Evolutionary conservation across 2,797 vertebrate species (phyloP).

Genomic region (Psittacula derbiana): DNA sequence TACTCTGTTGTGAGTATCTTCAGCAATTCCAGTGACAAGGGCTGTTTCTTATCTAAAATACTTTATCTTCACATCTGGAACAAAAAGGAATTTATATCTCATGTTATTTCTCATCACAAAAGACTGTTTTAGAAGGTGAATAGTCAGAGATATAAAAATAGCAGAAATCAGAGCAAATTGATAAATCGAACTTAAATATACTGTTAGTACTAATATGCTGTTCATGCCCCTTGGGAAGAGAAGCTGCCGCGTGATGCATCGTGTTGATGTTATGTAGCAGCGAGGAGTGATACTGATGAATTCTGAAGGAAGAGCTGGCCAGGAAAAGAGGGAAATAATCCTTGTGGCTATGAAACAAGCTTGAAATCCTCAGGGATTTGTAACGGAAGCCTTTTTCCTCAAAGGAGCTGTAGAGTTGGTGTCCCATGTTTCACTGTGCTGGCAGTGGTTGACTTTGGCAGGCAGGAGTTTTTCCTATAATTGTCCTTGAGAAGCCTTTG

Average conservation of each 20-base stretch:
- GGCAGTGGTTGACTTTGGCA: slow-evolving; percentile 56
- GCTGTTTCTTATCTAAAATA: slow-evolving; percentile 23
- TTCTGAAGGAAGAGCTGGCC: slow-evolving; percentile 35
- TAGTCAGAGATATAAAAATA: background rate
- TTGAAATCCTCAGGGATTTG: slow-evolving; percentile 33
- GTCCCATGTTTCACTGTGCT: slow-evolving; percentile 55
- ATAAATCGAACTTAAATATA: background rate
- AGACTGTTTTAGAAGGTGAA: slow-evolving; percentile 12
- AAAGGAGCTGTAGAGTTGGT: slow-evolving; percentile 14
- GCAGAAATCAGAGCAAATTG: background rate
- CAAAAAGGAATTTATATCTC: background rate
- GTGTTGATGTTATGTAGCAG: background rate
- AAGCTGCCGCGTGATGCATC: background rate
- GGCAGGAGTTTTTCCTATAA: slow-evolving; percentile 59
- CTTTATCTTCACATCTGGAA: background rate
- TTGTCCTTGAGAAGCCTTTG: slow-evolving; percentile 68
- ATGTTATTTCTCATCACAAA: slow-evolving; percentile 22
- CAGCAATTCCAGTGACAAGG: background rate
- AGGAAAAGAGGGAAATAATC: slow-evolving; percentile 42
- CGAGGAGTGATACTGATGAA: slow-evolving; percentile 12
- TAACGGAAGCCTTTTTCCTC: slow-evolving; percentile 52
- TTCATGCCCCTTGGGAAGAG: background rate
- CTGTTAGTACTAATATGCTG: background rate
- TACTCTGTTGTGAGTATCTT: background rate
- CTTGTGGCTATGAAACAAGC: slow-evolving; percentile 38